Base-by-base conservation (phyloP, 2,797 vertebrate species). In the Dromococcyx pavoninus region DNA sequence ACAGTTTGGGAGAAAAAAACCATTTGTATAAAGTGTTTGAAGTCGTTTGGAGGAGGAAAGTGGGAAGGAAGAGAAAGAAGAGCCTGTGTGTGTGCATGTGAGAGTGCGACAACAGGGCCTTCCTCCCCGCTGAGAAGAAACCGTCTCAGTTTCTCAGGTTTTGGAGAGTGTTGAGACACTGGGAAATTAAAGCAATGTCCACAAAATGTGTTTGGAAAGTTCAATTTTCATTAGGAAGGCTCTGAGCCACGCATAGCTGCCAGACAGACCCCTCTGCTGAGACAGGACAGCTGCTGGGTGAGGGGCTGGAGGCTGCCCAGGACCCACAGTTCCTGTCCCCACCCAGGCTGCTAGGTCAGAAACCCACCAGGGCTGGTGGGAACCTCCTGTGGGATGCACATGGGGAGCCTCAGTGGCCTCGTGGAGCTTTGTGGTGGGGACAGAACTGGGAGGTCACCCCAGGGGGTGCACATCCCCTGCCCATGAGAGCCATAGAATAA, bases 1-100 rank as follows among this genome's bases (percentile, higher is more conserved):
- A 93, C 88, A 84, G 76, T 86, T 88, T 78, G 58, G 58, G 79
- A 93, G 91, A 88, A 86, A 91, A 95, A 93, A 64, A 92, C 86
- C 82, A 61, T 91, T 88, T 91, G 56, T 72, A 57, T 79, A 30
- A 91, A 87, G 54, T n/a, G 58, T 88, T 62, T 79, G 60, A 89
- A 94, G 86, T 66, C 67, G 84, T 88, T 81, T 67, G 89, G 92
- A 91, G 85, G 70, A 91, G 91, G 88, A 43, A 88, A 92, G 88
- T 86, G 92, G 88, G 88, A 88, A 86, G 93, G 54, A 44, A 87
- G 61, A 83, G 85, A 86, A 91, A 85, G 88, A 65, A 69, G 67
- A 79, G 33, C 50, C 58, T 60, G n/a, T 14, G 43, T 62, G 44
- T 11, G 28, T 62, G 62, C 46, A 48, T 64, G 66, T 43, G 83